Evolutionary conservation across 2,888 invertebrate genomes (phyloP).

Genomic region (Drosophila gaucha): DNA sequence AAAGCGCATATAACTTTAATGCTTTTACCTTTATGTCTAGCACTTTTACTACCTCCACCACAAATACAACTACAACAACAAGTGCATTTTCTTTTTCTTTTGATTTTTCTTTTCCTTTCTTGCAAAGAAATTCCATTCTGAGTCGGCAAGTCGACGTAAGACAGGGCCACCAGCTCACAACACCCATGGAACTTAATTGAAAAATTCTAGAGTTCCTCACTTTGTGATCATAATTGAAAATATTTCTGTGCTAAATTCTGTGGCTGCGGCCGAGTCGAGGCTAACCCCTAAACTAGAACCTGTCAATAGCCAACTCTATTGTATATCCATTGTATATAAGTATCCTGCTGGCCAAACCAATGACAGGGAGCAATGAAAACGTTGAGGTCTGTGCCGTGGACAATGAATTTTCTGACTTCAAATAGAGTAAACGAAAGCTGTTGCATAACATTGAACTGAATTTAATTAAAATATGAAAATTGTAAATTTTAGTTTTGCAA

Average conservation of each 20-base stretch:
- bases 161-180: conserved; percentile 22
- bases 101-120: conserved; percentile 19
- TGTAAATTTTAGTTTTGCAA: not conserved
- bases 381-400: not conserved
- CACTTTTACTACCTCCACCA: conserved; percentile 66
- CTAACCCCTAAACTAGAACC: conserved; percentile 32
- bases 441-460: conserved; percentile 1
- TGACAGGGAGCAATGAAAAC: conserved; percentile 27
- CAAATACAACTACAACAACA: conserved; percentile 31
- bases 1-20: conserved; percentile 80
- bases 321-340: conserved; percentile 52
- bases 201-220: conserved; percentile 76
- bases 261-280: conserved; percentile 41
- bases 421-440: conserved; percentile 13
- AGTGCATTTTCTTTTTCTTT: conserved; percentile 19
- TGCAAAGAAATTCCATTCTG: conserved; percentile 64
- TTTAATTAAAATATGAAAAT: conserved; percentile 1
- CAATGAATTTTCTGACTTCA: conserved; percentile 30
- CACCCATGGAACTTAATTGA: conserved; percentile 67
- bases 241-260: conserved; percentile 74
- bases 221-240: conserved; percentile 75
- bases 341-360: conserved; percentile 13
- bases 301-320: conserved; percentile 64
- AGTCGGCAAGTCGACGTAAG: conserved; percentile 46
- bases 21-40: conserved; percentile 77